Conservation (phyloP, 2,113 vertebrate species). For the Plestiodon gilberti region DNA sequence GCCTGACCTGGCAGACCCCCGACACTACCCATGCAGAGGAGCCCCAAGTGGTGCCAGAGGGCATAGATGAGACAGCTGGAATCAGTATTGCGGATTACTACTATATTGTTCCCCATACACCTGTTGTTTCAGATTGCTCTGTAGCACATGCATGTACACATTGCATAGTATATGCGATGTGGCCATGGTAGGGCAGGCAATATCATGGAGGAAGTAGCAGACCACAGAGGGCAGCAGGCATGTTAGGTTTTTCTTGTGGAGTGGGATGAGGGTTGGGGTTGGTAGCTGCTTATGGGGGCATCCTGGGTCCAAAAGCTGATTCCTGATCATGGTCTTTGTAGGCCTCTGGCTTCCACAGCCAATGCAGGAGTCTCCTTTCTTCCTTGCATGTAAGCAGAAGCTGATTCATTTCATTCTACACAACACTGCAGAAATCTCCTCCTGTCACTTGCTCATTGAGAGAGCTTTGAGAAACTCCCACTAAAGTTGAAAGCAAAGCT, state of each 20-base stretch:
- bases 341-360: slow-evolving; percentile 46
- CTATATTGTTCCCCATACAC: background rate
- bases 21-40: too few species aligned
- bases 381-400: background rate
- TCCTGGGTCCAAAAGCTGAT: too few species aligned
- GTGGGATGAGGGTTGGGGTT: too few species aligned
- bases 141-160: background rate
- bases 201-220: background rate
- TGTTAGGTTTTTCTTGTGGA: too few species aligned
- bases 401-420: background rate
- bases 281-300: too few species aligned
- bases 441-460: background rate
- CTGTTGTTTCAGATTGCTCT: background rate
- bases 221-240: background rate
- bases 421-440: background rate
- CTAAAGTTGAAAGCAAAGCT: background rate
- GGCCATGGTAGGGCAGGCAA: background rate
- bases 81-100: background rate
- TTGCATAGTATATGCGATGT: background rate
- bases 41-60: background rate
- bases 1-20: too few species aligned
- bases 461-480: background rate
- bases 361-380: background rate
- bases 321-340: background rate
- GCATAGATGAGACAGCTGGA: background rate